These are phyloP conservation scores for Halotydeus destructor DNA, from an alignment of 1,140 invertebrate species.

Conservation along the genomic window DNA sequence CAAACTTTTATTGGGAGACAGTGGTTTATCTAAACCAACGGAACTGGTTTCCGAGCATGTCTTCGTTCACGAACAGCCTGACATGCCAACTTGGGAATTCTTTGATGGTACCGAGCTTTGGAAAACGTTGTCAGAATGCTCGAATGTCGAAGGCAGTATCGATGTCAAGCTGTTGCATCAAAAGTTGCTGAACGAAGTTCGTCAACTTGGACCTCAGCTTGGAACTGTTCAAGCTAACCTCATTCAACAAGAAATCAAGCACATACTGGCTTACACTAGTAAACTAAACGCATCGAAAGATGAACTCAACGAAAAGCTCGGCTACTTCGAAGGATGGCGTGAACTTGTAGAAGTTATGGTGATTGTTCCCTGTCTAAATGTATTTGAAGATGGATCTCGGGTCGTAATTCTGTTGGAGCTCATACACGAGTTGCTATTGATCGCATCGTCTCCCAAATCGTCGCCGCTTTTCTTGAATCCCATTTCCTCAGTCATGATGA, in stretches of 20 bases:
- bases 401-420: constrained; percentile 10
- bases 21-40: constrained; percentile 5
- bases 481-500: constrained; percentile 13
- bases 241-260: constrained; percentile 11
- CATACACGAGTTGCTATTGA: constrained; percentile 8
- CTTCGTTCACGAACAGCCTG: constrained; percentile 9
- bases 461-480: constrained; percentile 1
- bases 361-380: constrained; percentile 7
- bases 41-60: constrained; percentile 7
- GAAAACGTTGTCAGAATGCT: constrained; percentile 11
- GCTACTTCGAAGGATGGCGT: constrained; percentile 14
- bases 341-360: constrained; percentile 12
- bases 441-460: neutral
- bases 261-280: constrained; percentile 10
- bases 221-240: constrained; percentile 11
- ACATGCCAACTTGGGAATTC: constrained; percentile 12
- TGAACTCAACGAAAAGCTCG: constrained; percentile 5
- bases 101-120: constrained; percentile 14
- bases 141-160: constrained; percentile 1
- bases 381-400: constrained; percentile 5
- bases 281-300: constrained; percentile 11
- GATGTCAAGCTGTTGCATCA: constrained; percentile 12
- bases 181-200: constrained; percentile 13
- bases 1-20: constrained; percentile 10
- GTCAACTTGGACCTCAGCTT: constrained; percentile 9